phyloP scores from a whole-genome alignment of 2,888 invertebrate species.

The Hyalella azteca region DNA sequence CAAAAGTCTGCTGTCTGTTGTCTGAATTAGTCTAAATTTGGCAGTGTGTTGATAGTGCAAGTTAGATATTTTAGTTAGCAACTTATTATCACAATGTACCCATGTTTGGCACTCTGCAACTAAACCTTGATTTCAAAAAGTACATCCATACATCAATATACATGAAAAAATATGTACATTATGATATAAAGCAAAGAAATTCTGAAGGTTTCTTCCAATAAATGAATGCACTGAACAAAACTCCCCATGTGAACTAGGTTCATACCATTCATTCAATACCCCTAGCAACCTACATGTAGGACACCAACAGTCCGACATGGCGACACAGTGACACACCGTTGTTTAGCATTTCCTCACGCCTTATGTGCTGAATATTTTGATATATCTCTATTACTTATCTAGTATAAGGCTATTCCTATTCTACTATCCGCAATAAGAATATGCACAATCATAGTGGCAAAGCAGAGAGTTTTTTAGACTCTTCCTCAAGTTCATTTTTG shows the following conservation, averaged over 20 bases:
- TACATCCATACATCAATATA: no score
- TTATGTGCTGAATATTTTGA: neutral
- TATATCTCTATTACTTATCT: neutral
- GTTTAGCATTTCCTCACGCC: neutral
- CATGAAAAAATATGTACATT: neutral
- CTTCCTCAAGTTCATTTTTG: no score
- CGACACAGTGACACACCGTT: neutral
- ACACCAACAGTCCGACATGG: neutral
- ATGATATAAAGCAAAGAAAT: neutral
- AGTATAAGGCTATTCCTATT: neutral
- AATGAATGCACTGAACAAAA: neutral
- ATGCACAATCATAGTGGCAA: no score
- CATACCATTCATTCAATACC: no score
- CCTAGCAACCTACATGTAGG: neutral
- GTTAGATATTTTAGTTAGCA: no score
- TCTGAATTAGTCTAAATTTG: no score
- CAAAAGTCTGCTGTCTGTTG: no score
- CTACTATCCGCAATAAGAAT: neutral
- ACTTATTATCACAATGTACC: no score
- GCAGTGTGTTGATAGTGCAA: no score
- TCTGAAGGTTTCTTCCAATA: neutral
- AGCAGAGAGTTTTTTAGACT: no score
- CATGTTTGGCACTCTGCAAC: no score
- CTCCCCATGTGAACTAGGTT: neutral
- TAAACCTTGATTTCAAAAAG: no score